These are phyloP conservation scores for Tridacna gigas DNA, from an alignment of 2,888 invertebrate genomes.

Conservation along the genomic window DNA sequence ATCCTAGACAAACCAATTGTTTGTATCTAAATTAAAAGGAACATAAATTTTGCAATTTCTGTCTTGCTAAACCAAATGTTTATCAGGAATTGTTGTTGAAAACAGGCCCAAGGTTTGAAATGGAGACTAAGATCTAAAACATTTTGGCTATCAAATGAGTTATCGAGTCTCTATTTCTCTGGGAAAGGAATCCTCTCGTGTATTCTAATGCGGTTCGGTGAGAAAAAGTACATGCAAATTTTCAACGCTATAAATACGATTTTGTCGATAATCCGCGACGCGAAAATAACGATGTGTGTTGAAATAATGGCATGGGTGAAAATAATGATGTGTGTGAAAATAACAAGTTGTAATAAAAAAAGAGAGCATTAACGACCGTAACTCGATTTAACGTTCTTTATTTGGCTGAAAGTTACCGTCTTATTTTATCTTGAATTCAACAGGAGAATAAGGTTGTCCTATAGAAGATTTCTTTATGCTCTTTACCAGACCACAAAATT, in stretches of 20 bases:
- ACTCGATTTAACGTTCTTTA: conserved; percentile 2
- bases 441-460: too few species aligned
- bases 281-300: conserved; percentile 3
- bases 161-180: neutral
- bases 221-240: conserved; percentile 1
- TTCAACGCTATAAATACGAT: neutral
- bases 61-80: too few species aligned
- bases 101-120: too few species aligned
- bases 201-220: neutral
- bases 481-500: too few species aligned
- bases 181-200: neutral
- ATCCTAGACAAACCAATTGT: too few species aligned
- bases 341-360: conserved; percentile 3
- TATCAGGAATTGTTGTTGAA: too few species aligned
- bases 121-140: too few species aligned
- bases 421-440: neutral
- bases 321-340: conserved; percentile 11
- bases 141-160: too few species aligned
- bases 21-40: too few species aligned
- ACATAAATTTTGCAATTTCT: too few species aligned
- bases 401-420: neutral
- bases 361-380: neutral
- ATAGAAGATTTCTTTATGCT: neutral
- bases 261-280: neutral
- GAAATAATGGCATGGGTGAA: neutral